Evolutionary conservation across 2,797 vertebrate genomes (phyloP).

Genomic region (Acanthopagrus latus): DNA sequence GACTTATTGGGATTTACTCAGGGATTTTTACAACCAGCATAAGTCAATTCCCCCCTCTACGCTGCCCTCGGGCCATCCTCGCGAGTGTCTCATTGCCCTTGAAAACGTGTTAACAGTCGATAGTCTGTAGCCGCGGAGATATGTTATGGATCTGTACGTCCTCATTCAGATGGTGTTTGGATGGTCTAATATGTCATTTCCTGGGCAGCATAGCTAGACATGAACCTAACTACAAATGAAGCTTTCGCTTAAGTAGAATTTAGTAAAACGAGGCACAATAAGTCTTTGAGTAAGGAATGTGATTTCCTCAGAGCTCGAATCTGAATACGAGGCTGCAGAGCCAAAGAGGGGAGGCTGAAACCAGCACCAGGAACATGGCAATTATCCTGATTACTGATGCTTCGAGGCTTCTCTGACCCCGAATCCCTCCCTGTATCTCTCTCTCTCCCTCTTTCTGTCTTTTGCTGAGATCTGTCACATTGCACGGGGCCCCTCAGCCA

Average conservation of each 20-base stretch:
- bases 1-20: conserved; percentile 80
- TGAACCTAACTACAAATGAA: conserved; percentile 28
- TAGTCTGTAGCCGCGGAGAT: conserved; percentile 58
- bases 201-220: conserved; percentile 4
- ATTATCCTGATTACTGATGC: conserved; percentile 86
- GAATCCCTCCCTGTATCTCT: conserved; percentile 70
- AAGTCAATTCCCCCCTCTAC: conserved; percentile 69
- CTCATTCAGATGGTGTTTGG: conserved; percentile 41
- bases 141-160: conserved; percentile 60
- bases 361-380: conserved; percentile 79
- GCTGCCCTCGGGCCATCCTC: conserved; percentile 62
- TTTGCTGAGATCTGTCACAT: conserved; percentile 75
- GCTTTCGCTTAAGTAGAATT: conserved; percentile 26
- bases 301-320: conserved; percentile 61
- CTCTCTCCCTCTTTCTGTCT: conserved; percentile 27
- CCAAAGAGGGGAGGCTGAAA: conserved; percentile 68
- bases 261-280: conserved; percentile 47
- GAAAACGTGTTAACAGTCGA: conserved; percentile 74
- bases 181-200: conserved; percentile 52
- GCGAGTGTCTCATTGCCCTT: conserved; percentile 72
- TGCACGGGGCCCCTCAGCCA: conserved; percentile 70
- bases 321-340: conserved; percentile 67
- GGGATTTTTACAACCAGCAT: conserved; percentile 71
- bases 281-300: conserved; percentile 49
- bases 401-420: conserved; percentile 80